These are phyloP conservation scores for Bradypus variegatus DNA, from an alignment of 2,797 vertebrate species.

Conservation along the genomic window DNA sequence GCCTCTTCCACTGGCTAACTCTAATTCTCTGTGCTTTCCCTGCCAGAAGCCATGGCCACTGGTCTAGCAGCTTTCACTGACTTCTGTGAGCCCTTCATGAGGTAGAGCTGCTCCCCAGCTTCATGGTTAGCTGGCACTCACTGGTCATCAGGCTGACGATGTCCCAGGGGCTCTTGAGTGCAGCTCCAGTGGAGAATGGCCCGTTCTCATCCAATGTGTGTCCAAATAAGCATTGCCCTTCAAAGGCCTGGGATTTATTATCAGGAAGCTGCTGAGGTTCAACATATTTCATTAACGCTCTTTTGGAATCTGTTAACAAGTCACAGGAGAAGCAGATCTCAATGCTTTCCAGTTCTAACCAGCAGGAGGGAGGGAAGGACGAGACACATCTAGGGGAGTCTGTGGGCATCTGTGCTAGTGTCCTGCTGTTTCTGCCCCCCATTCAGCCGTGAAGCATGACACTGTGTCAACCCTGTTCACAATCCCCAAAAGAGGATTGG, in stretches of 20 bases:
- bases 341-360: background rate
- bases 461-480: no score
- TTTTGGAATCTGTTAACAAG: background rate
- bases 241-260: background rate
- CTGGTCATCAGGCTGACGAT: no score
- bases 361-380: no score
- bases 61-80: background rate
- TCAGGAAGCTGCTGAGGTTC: background rate
- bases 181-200: background rate
- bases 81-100: background rate
- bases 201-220: rapidly evolving
- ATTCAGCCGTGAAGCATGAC: no score
- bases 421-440: no score
- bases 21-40: background rate
- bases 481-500: no score
- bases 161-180: background rate
- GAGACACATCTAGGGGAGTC: background rate
- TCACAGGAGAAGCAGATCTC: background rate
- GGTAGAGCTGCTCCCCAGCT: no score
- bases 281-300: background rate
- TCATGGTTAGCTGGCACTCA: background rate
- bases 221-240: background rate
- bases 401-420: background rate
- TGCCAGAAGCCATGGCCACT: no score
- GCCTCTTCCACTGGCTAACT: background rate